phyloP scores from a whole-genome alignment of 2,888 invertebrate species.

The Aphidoletes aphidimyza region DNA sequence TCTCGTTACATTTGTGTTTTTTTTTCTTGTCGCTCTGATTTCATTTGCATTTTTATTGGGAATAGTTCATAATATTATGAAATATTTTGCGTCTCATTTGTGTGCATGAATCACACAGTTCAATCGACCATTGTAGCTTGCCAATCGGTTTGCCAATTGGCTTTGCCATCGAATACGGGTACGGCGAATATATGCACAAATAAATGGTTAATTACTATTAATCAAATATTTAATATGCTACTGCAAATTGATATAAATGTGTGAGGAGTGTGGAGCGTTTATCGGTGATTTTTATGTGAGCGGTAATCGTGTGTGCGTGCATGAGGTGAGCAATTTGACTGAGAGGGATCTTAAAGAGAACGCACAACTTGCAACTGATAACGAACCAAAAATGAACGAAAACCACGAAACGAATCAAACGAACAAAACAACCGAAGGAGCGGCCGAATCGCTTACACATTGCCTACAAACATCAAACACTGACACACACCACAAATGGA shows the following conservation, averaged over 20 bases:
- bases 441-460: not conserved
- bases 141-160: too few species aligned
- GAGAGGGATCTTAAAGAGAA: too few species aligned
- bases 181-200: not conserved
- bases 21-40: not conserved
- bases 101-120: not conserved
- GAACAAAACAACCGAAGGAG: too few species aligned
- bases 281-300: not conserved
- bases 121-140: too few species aligned
- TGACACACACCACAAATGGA: slow-evolving; percentile 27
- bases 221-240: slow-evolving; percentile 44
- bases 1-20: not conserved
- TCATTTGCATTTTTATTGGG: slow-evolving; percentile 34
- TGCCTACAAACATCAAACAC: not conserved
- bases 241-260: slow-evolving; percentile 51
- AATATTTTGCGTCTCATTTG: slow-evolving; percentile 20
- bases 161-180: too few species aligned
- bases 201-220: slow-evolving; percentile 51
- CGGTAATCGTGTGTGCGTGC: not conserved
- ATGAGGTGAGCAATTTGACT: not conserved
- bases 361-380: too few species aligned
- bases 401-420: too few species aligned
- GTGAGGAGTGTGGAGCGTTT: slow-evolving; percentile 32
- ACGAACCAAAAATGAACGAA: not conserved
- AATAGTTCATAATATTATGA: slow-evolving; percentile 6